Evolutionary conservation across 2,888 invertebrate genomes (phyloP), one percentile per base, ranked within the genome.

Genomic region (Drosophila emarginata): DNA sequence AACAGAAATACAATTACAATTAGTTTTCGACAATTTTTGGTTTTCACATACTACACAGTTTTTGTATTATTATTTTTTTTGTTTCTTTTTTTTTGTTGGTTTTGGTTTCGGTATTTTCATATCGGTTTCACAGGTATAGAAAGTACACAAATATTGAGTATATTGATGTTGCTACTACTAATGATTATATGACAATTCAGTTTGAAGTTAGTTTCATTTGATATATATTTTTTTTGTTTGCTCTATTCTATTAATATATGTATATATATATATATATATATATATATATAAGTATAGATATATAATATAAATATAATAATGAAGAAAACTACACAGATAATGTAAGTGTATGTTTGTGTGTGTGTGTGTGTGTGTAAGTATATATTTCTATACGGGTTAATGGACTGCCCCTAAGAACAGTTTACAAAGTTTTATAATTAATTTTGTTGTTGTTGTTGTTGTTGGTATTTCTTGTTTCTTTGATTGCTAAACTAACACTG

Each of bases 341-440:
- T 52, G 14, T 28, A 52, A 12, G 9, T 15, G 40, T 18, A 11
- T 45, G 45, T 23, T 2, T 45, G 11, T 45, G 9, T n/a, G 15
- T 45, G 9, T 45, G 9, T 40, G 15, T 15, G 9, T 9, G 40
- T 18, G 11, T 45, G 18, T 18, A 6, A 11, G 11, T 45, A 2
- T 45, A 11, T 45, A 14, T 45, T 1, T 45, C 9, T 21, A 4
- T 45, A 21, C 11, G 18, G 45, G 21, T 45, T 45, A 45, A 45
- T 45, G 45, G 18, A 45, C 45, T 12, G 45, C 21, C 21, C 18
- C 40, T 50, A 65, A 52, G 21, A 67, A 66, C 60, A 69, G 14
- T 68, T 67, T 74, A 56, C 67, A 51, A 64, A 32, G 14, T 59
- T 40, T 36, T n/a, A n/a, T 26, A 9, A 11, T 9, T 32, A 32